Percentiles rank a stretch among this genome's conserved stretches.
Evolutionary conservation across 2,113 vertebrate species (phyloP).

Genomic region (Laticauda colubrina): DNA sequence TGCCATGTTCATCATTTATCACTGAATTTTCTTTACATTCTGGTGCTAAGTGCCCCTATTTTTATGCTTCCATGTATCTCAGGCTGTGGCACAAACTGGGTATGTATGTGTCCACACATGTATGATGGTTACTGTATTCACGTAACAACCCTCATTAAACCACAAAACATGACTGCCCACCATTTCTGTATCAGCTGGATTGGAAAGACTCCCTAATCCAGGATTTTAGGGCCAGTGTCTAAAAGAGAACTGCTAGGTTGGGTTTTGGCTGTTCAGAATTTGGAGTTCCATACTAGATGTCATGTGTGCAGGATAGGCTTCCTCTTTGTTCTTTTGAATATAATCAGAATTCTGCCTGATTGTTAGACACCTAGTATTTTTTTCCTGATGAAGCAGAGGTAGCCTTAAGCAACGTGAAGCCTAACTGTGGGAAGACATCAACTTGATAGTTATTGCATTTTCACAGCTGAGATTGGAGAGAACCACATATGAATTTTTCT

Average conservation of each 20-base stretch:
- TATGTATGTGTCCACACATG: neutral
- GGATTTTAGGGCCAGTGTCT: neutral
- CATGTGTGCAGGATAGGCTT: no score
- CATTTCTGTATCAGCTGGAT: neutral
- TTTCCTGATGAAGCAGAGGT: neutral
- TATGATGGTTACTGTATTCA: constrained; percentile 18
- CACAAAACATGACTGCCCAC: neutral
- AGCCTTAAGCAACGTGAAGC: neutral
- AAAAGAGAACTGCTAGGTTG: neutral
- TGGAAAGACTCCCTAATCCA: neutral
- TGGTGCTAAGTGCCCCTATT: constrained; percentile 18
- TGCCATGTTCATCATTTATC: neutral
- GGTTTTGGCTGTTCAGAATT: neutral
- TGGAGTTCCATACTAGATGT: no score
- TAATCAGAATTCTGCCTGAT: neutral
- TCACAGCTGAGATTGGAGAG: neutral
- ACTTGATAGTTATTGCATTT: neutral
- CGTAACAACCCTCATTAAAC: constrained; percentile 29
- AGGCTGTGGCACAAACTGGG: constrained; percentile 26
- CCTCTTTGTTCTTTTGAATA: neutral
- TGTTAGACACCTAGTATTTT: neutral
- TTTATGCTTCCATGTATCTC: constrained; percentile 26
- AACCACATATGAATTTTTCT: neutral
- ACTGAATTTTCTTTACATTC: constrained; percentile 1
- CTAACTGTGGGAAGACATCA: neutral